These are phyloP conservation scores for Ciconia boyciana DNA, from an alignment of 2,113 vertebrate species.

Conservation along the genomic window DNA sequence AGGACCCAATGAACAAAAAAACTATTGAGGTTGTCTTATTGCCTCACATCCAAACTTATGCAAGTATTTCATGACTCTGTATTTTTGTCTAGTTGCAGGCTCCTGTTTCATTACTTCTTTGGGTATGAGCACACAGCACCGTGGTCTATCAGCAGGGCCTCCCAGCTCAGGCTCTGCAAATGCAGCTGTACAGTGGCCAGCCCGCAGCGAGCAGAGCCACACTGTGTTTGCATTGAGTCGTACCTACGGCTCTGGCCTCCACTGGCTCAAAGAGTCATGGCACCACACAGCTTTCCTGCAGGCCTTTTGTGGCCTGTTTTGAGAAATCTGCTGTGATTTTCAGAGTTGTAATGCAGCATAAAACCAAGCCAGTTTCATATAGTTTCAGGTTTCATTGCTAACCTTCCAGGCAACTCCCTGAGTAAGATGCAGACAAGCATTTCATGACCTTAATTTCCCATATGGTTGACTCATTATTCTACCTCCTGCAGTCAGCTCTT, in stretches of 20 bases:
- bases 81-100: neutral
- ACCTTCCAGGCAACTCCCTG: neutral
- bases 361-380: neutral
- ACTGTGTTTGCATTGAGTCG: rapidly evolving
- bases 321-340: constrained; percentile 20
- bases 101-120: neutral
- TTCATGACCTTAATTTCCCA: neutral
- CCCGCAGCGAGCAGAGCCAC: rapidly evolving
- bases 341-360: neutral
- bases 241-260: neutral
- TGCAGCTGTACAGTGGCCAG: neutral
- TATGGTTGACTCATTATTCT: constrained; percentile 26
- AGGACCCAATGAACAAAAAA: neutral
- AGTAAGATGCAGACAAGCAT: neutral
- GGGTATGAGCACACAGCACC: neutral
- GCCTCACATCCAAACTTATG: neutral
- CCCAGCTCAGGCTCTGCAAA: neutral
- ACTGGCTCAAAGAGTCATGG: neutral
- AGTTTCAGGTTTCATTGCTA: constrained; percentile 24
- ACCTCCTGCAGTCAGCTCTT: neutral
- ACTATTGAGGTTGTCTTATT: neutral
- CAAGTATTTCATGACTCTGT: neutral
- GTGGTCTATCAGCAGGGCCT: neutral
- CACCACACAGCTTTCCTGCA: neutral
- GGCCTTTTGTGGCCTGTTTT: neutral